Percentiles rank a stretch among this genome's conserved stretches.
Evolutionary conservation across 1,140 invertebrate genomes (phyloP).

Genomic region (Pristionchus pacificus): DNA sequence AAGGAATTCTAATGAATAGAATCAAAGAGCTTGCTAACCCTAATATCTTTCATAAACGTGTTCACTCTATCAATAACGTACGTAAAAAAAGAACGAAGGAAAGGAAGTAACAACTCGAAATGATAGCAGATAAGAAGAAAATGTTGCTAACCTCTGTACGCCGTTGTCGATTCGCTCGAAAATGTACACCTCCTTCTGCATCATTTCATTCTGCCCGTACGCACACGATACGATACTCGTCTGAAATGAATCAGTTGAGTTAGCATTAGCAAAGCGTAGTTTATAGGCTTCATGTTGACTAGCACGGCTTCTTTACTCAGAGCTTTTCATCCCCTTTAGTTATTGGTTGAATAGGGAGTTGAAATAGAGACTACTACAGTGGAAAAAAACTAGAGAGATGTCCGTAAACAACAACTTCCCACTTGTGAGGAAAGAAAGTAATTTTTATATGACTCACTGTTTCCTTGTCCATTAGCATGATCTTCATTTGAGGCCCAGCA

Average conservation of each 20-base stretch:
- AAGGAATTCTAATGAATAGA: no score
- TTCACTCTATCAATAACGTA: no score
- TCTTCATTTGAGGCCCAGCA: constrained; percentile 96
- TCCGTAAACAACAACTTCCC: neutral
- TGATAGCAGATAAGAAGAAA: neutral
- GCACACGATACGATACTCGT: constrained; percentile 94
- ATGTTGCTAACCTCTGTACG: constrained; percentile 40
- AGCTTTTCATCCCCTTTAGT: constrained; percentile 1
- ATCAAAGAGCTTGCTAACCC: no score
- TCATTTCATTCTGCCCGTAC: constrained; percentile 94
- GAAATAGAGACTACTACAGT: constrained; percentile 16
- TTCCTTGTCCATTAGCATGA: constrained; percentile 93
- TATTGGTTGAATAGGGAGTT: constrained; percentile 13
- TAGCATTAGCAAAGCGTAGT: neutral
- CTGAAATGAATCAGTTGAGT: no score
- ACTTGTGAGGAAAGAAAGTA: neutral
- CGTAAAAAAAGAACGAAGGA: no score
- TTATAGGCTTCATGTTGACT: no score
- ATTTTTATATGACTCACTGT: constrained; percentile 68
- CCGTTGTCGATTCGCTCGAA: constrained; percentile 79
- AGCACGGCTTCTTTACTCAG: no score
- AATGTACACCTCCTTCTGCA: constrained; percentile 93
- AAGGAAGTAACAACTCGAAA: no score
- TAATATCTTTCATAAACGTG: no score
- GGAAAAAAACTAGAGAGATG: no score